Evolutionary conservation across 2,888 invertebrate species (phyloP), one percentile per base, ranked within the genome.

Genomic region (Drosophila monieri): DNA sequence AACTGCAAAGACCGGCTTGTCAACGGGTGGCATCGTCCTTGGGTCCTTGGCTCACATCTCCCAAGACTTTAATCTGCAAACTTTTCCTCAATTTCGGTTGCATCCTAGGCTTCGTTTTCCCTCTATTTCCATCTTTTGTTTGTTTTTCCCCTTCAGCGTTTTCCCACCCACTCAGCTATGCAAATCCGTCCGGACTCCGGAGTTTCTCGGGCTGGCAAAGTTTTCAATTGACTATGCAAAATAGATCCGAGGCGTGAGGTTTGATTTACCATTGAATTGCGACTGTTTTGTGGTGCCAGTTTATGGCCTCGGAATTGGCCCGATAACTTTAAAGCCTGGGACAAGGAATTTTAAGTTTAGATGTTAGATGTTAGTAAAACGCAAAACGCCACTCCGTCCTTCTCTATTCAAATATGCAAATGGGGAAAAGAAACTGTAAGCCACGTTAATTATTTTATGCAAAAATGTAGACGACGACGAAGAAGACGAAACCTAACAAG

Each of bases 371-470:
- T 30, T 6, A 27, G 57, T 8, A 15, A 3, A 39, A 39, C 39
- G 39, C 15, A 39, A 39, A 15, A 12, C 10, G 43, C 12, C 14
- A 21, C 1, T 18, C 37, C 12, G 10, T 12, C 30, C n/a, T 21
- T 23, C 60, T 56, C 60, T 61, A 51, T 12, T 3, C 21, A 27
- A 83, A 76, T 78, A 86, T 83, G 87, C 59, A 84, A 84, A 84
- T 84, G 70, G 54, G 44, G 21, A 25, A 27, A 32, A 53, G 68
- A 66, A 74, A 67, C 59, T 65, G 73, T 67, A 77, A 72, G 81
- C 79, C 64, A 64, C 39, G 76, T 81, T 85, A 85, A 80, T 85
- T 80, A 81, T 85, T 80, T 85, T 85, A 70, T 76, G 83, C 76
- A 62, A 58, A 47, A 66, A 37, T 15, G 52, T 32, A 43, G 44